Conservation (phyloP, 1,140 invertebrate genomes). For the Condylostylus longicornis region DNA sequence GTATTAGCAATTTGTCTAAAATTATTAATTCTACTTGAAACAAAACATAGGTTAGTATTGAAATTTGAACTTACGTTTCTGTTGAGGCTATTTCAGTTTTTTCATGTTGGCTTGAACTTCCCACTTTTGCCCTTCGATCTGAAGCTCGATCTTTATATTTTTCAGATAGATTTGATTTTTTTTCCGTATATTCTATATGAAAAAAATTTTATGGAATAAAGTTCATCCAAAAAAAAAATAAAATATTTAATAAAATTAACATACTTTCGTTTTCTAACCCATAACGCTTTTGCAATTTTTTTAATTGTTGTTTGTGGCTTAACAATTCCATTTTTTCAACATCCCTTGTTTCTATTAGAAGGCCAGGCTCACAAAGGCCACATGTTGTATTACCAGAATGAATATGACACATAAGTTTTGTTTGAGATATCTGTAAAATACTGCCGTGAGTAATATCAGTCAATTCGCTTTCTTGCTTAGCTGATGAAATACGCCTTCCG, state of each 20-base stretch:
- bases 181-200: conserved; percentile 22
- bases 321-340: conserved; percentile 6
- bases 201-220: not conserved
- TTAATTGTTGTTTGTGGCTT: conserved; percentile 52
- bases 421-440: conserved; percentile 48
- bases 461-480: conserved; percentile 51
- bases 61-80: conserved; percentile 47
- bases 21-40: conserved; percentile 6
- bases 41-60: not conserved
- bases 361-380: conserved; percentile 75
- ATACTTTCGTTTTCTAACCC: conserved; percentile 46
- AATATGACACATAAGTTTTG: conserved; percentile 69
- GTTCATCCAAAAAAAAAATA: not conserved
- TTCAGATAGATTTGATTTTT: conserved; percentile 16
- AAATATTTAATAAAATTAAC: conserved; percentile 10
- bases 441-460: conserved; percentile 57
- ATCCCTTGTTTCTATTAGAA: conserved; percentile 36
- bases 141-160: conserved; percentile 69
- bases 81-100: conserved; percentile 69
- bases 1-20: conserved; percentile 54
- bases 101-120: conserved; percentile 65
- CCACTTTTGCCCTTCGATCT: conserved; percentile 53
- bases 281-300: conserved; percentile 68
- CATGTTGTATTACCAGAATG: conserved; percentile 75
- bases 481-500: conserved; percentile 52